Conservation (phyloP, 2,113 vertebrate species). For the Microcebus tavaratra region DNA sequence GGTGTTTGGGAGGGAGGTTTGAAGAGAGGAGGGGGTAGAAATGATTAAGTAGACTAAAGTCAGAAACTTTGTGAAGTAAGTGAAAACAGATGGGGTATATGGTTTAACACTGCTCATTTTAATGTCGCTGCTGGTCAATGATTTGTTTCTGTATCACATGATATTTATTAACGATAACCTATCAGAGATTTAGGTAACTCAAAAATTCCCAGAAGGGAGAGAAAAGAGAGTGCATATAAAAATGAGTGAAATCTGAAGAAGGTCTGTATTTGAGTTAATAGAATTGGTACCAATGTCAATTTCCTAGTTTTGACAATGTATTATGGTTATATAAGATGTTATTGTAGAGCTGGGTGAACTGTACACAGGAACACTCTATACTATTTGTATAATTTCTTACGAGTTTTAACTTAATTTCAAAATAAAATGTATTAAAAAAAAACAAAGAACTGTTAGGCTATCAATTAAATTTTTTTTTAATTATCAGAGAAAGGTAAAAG, state of each 20-base stretch:
- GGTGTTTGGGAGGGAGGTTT: neutral
- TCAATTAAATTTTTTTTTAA: neutral
- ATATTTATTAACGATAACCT: slow-evolving; percentile 71
- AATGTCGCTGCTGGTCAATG: slow-evolving; percentile 18
- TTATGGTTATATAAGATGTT: neutral
- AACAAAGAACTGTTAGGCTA: neutral
- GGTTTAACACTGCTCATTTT: slow-evolving; percentile 37
- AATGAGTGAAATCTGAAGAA: slow-evolving; percentile 1
- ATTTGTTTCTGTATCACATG: slow-evolving; percentile 54
- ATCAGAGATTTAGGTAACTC: slow-evolving; percentile 66
- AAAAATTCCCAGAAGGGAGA: slow-evolving; percentile 54
- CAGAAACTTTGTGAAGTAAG: slow-evolving; percentile 47
- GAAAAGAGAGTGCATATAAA: slow-evolving; percentile 34
- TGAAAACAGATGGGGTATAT: slow-evolving; percentile 51
- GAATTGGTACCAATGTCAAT: neutral
- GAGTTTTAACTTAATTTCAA: neutral
- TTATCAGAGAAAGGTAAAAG: slow-evolving; percentile 33
- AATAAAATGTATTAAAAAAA: neutral
- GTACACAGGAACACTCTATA: neutral
- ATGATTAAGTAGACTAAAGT: slow-evolving; percentile 4
- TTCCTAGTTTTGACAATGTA: slow-evolving; percentile 49
- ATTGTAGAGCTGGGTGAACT: neutral
- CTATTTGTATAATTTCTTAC: neutral
- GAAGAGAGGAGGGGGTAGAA: neutral
- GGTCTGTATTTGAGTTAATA: neutral